Evolutionary conservation across 2,797 vertebrate genomes (phyloP).

Genomic region (Gymnothorax javanicus): DNA sequence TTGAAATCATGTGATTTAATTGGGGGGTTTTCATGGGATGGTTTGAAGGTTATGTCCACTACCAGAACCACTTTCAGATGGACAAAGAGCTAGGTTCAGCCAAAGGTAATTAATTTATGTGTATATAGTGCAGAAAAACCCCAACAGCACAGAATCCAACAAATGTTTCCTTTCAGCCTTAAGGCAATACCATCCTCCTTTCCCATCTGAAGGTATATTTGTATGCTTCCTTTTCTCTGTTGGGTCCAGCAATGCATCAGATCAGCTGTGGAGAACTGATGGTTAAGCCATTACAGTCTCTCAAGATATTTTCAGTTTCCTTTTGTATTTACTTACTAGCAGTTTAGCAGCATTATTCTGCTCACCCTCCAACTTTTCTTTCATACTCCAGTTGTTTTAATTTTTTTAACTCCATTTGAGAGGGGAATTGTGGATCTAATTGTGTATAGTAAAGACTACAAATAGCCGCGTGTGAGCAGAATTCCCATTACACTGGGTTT

Average conservation of each 20-base stretch:
- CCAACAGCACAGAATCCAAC: not conserved
- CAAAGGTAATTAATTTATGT: not conserved
- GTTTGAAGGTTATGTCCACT: not conserved
- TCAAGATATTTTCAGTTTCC: not conserved
- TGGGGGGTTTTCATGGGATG: not conserved
- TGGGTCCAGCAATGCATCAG: not conserved
- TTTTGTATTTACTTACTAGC: not conserved
- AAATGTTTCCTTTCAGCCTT: not conserved
- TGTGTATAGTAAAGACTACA: not conserved
- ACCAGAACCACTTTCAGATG: not conserved
- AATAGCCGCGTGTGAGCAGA: not conserved
- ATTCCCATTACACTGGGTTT: not conserved
- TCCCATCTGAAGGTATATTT: not conserved
- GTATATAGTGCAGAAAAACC: not conserved
- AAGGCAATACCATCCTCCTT: constrained; percentile 4
- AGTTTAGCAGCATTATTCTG: not conserved
- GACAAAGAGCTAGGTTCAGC: not conserved
- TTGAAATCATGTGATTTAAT: not conserved
- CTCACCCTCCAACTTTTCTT: not conserved
- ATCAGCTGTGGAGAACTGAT: not conserved
- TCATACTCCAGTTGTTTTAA: not conserved
- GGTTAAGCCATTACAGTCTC: not conserved
- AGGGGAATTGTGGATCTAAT: not conserved
- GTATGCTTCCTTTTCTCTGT: not conserved
- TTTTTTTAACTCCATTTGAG: not conserved